Percentiles rank a stretch among this genome's conserved stretches.
Conservation (phyloP, 2,888 invertebrate genomes). For the Eilema caniola region DNA sequence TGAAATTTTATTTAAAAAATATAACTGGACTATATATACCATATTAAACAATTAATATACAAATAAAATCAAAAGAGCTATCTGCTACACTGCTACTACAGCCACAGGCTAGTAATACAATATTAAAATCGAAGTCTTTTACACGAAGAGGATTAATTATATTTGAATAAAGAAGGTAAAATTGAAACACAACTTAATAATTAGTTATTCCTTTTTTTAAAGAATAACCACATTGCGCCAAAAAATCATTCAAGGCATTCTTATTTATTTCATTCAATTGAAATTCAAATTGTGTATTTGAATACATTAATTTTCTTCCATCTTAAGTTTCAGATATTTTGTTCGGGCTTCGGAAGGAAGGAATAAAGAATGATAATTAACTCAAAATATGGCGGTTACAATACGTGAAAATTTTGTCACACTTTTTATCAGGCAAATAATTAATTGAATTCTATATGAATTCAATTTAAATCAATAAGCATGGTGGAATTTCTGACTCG, state of each 20-base stretch:
- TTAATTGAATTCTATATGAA: neutral
- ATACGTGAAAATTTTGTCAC: neutral
- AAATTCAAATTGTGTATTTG: conserved; percentile 40
- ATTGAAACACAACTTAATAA: conserved; percentile 16
- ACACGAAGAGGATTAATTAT: neutral
- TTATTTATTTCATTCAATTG: conserved; percentile 37
- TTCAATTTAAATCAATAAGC: too few species aligned
- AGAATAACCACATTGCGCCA: neutral
- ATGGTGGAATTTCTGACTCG: too few species aligned
- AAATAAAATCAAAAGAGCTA: too few species aligned
- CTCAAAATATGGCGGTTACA: neutral
- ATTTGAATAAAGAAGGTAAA: neutral
- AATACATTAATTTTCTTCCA: conserved; percentile 35
- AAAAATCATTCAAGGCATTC: conserved; percentile 24
- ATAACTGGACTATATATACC: too few species aligned
- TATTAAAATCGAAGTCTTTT: neutral
- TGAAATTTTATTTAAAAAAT: too few species aligned
- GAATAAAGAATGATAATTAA: neutral
- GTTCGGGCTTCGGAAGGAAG: neutral
- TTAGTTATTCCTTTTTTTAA: conserved; percentile 6
- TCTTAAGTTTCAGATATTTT: neutral
- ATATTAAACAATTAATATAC: too few species aligned
- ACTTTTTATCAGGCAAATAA: neutral
- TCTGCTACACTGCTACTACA: too few species aligned
- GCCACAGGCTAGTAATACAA: too few species aligned